A percentile compares a stretch with the other conserved stretches of the same genome.
These are phyloP conservation scores for Cotesia vestalis DNA, from an alignment of 1,140 invertebrate genomes.

Conservation along the genomic window DNA sequence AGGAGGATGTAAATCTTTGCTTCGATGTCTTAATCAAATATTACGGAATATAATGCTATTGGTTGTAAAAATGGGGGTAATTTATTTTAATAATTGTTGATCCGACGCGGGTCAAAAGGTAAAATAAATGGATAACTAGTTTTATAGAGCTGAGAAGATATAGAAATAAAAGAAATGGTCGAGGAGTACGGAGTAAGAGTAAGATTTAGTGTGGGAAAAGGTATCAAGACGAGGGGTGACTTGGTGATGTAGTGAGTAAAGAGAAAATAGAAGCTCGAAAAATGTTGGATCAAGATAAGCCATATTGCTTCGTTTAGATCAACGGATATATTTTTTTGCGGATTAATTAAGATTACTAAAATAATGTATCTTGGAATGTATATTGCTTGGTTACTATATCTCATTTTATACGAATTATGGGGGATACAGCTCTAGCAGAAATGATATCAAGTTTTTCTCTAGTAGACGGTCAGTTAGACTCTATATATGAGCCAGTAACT, in stretches of 20 bases:
- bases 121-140: constrained; percentile 1
- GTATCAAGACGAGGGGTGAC: constrained; percentile 7
- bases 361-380: neutral
- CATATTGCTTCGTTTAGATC: constrained; percentile 30
- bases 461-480: too few species aligned
- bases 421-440: too few species aligned
- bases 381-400: neutral
- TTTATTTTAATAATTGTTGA: constrained; percentile 51
- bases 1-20: constrained; percentile 2
- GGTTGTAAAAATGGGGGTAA: constrained; percentile 52
- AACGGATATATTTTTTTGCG: constrained; percentile 14
- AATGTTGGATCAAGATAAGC: constrained; percentile 26
- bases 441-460: too few species aligned
- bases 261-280: constrained; percentile 19
- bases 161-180: constrained; percentile 18
- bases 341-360: constrained; percentile 27
- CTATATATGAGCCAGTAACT: too few species aligned
- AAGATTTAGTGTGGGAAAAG: constrained; percentile 18
- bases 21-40: constrained; percentile 48
- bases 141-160: neutral
- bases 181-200: neutral
- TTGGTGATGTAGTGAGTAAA: constrained; percentile 5
- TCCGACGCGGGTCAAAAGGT: constrained; percentile 28
- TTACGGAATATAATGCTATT: constrained; percentile 52
- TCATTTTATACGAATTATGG: neutral